Evolutionary conservation across 1,140 invertebrate species (phyloP), one percentile per base, ranked within the genome.

Genomic region (Belonocnema kinseyi): DNA sequence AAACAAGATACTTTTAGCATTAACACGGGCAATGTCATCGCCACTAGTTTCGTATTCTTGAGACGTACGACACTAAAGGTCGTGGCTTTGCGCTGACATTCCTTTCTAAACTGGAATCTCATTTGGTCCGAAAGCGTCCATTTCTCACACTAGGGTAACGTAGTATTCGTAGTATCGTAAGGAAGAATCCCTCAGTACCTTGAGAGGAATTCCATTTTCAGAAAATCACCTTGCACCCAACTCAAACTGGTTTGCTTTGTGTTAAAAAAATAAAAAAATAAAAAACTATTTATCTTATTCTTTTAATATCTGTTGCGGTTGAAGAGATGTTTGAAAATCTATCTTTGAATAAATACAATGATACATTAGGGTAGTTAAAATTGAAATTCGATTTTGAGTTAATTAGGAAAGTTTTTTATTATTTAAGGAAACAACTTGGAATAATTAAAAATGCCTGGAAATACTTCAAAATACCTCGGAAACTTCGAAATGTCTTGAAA

Each of bases 71-170:
- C 54, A 19, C 19, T n/a, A 17, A 56, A 66, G 58, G 58, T 66
- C 58, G 61, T 66, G 61, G 26, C n/a, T 66, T 66, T 66, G 7
- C 61, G 26, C 61, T 66, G 61, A n/a, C 13, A 26, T 66, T 66
- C 61, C 61, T 66, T 66, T 66, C 61, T 66, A 66, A 66, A 66
- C 61, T 66, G 61, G 61, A 66, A 66, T 66, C 61, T 66, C 61
- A 66, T 66, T 66, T 40, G 40, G 61, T 66, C 40, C 61, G 17
- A 66, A 66, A 5, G 61, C 61, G 61, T 66, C 61, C 61, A 66
- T 66, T 66, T 40, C 61, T 66, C 61, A 66, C 61, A 66, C 61
- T 21, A 66, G 61, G 40, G 33, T 66, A 40, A 66, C 26, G 40
- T 40, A 66, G 61, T 66, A 66, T 66, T 33, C 26, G 7, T 14